These are phyloP conservation scores for Montipora sp. DNA, from an alignment of 64 coral and sea anemone genomes.

Conservation along the genomic window DNA sequence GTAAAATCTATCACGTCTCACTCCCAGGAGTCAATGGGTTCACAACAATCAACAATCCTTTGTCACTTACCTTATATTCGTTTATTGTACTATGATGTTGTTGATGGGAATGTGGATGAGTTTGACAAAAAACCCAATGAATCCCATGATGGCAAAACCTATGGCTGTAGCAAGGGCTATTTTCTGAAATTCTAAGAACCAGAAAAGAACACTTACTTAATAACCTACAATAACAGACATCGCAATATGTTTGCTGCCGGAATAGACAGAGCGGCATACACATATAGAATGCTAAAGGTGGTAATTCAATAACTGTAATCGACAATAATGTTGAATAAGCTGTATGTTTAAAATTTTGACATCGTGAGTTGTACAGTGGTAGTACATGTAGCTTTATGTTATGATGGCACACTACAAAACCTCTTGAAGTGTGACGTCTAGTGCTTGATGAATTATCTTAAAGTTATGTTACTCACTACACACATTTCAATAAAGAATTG, in stretches of 20 bases:
- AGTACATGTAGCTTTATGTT: no score
- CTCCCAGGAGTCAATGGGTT: no score
- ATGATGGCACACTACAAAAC: no score
- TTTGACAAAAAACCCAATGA: conserved; percentile 99
- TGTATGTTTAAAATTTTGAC: no score
- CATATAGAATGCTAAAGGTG: not conserved
- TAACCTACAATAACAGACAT: not conserved
- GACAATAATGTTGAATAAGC: not conserved
- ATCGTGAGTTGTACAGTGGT: no score
- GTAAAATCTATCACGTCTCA: no score
- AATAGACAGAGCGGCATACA: no score
- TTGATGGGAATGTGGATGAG: conserved; percentile 99
- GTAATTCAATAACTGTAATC: not conserved
- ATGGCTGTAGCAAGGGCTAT: conserved; percentile 99
- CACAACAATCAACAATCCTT: no score
- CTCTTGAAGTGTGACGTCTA: no score
- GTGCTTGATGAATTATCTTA: no score
- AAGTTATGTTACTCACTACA: no score
- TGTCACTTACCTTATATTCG: not conserved
- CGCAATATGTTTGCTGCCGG: not conserved
- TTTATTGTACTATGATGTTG: conserved; percentile 98
- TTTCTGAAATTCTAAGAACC: conserved; percentile 91
- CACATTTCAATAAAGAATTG: no score
- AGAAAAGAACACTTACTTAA: not conserved
- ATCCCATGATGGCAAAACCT: conserved; percentile 99